Conservation (phyloP, 1,140 invertebrate genomes). For the Laupala kohalensis region DNA sequence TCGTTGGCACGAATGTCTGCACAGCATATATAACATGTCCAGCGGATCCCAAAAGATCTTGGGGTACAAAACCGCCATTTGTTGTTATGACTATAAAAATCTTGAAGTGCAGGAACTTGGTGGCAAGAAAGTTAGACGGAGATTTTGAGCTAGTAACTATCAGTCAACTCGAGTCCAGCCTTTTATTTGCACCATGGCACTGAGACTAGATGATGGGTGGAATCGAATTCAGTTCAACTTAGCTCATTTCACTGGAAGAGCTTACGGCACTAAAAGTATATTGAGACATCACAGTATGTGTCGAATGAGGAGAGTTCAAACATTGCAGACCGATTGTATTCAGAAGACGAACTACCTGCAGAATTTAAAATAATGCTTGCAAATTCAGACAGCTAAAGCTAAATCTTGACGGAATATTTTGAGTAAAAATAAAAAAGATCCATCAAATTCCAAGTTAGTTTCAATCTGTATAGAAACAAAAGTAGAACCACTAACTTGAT, state of each 20-base stretch:
- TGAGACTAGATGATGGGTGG: constrained; percentile 97
- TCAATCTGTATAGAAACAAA: too few species aligned
- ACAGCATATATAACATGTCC: constrained; percentile 98
- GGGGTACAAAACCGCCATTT: constrained; percentile 97
- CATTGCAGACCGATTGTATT: constrained; percentile 96
- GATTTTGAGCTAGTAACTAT: constrained; percentile 96
- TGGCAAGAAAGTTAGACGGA: constrained; percentile 89
- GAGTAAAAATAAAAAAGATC: too few species aligned
- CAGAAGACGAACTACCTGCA: constrained; percentile 96
- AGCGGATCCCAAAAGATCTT: constrained; percentile 91
- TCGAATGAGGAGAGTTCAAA: constrained; percentile 92
- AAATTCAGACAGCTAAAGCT: constrained; percentile 72
- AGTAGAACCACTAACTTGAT: too few species aligned
- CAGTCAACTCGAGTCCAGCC: constrained; percentile 96
- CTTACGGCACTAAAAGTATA: constrained; percentile 98
- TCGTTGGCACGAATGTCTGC: constrained; percentile 97
- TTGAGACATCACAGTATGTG: constrained; percentile 99
- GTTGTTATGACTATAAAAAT: constrained; percentile 99
- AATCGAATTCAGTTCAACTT: constrained; percentile 98
- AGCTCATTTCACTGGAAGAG: constrained; percentile 92
- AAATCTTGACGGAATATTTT: constrained; percentile 24
- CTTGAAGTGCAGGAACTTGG: constrained; percentile 88
- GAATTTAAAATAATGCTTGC: constrained; percentile 97
- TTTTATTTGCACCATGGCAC: constrained; percentile 98
- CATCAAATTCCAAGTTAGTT: too few species aligned